Evolutionary conservation across 2,888 invertebrate species (phyloP), one percentile per base, ranked within the genome.

Genomic region (Macrosoma leucophasiata): DNA sequence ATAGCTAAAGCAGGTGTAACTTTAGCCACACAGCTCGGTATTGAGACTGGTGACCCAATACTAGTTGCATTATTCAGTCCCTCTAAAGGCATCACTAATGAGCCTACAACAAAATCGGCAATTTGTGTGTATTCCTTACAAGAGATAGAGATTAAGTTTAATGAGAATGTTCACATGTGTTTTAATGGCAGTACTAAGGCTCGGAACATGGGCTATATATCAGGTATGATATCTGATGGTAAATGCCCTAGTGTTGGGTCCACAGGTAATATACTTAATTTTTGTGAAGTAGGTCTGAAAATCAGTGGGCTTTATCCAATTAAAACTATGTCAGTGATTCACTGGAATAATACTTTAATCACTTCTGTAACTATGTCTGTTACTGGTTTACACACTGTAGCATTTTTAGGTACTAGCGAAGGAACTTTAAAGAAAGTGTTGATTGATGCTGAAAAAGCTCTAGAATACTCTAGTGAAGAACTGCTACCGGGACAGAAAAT

Each of bases 91-190:
- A 95, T 97, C 53, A 90, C 91, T 36, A 92, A 93, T 78, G 93
- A 94, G 55, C 92, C 95, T 1, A 88, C 90, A 59, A 69, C 89
- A 14, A 91, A 92, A 48, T 96, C 98, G 2, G 98, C 97, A 0
- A 85, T 98, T 55, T 98, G 98, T 81, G 89, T 97, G 26, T 98
- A 93, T 77, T 94, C 96, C 38, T 84, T 98, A 45, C 90, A 92
- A 56, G 93, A 95, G 48, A 94, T 98, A 55, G 95, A 96, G 68
- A 90, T 91, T 49, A 94, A 94, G 70, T 98, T 98, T 74, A 95
- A 94, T 64, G 94, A 96, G 73, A 98, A 98, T 81, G 96, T 98
- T 55, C 96, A 97, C 69, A 93, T 95, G 90, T 98, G 98, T 78
- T 97, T 97, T 69, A 95, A 96, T 74, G 97, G 97, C 17, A 94